Percentiles rank a stretch among this genome's conserved stretches.
phyloP scores from a whole-genome alignment of 1,140 invertebrate genomes.

The Palaemon carinicauda region DNA sequence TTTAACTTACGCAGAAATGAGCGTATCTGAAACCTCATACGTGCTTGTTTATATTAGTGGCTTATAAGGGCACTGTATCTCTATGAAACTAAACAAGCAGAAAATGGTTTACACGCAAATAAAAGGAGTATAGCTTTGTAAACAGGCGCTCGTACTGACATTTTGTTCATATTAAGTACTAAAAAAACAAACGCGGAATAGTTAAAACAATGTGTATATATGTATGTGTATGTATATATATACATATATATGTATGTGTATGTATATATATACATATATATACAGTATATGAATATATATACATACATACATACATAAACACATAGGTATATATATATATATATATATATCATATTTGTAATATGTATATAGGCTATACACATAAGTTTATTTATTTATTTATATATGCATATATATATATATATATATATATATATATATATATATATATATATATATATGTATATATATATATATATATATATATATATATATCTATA shows the following conservation, averaged over 20 bases:
- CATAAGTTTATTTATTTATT: neutral
- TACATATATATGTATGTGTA: neutral
- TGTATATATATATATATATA: neutral
- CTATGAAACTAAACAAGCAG: too few species aligned
- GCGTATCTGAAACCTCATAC: too few species aligned
- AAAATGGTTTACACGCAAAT: too few species aligned
- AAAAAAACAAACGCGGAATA: too few species aligned
- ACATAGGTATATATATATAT: neutral
- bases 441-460: neutral
- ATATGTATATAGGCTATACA: neutral
- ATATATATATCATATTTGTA: neutral
- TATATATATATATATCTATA: neutral
- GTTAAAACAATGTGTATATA: neutral
- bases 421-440: neutral
- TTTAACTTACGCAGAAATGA: too few species aligned
- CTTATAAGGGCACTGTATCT: too few species aligned
- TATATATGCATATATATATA: neutral
- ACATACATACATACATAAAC: neutral
- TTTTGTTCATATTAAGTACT: too few species aligned
- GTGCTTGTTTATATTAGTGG: too few species aligned
- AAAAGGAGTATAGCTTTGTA: too few species aligned
- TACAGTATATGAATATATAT: neutral
- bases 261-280: neutral
- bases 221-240: neutral
- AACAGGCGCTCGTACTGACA: too few species aligned